These are phyloP conservation scores for Calidris pugnax DNA, from an alignment of 2,113 vertebrate genomes.

Conservation along the genomic window DNA sequence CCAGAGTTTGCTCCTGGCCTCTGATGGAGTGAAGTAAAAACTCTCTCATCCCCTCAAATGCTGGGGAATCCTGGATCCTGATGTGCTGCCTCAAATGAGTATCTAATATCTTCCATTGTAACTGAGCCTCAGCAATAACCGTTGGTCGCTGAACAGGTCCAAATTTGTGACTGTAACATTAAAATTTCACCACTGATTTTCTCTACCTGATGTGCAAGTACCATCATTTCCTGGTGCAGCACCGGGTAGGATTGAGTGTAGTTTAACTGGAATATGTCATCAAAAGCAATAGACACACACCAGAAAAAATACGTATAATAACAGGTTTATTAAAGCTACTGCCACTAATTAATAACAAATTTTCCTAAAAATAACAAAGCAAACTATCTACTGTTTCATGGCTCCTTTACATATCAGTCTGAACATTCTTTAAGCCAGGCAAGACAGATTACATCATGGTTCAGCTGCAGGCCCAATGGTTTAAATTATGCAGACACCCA, in stretches of 20 bases:
- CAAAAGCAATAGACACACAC: neutral
- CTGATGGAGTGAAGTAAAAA: neutral
- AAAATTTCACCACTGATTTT: neutral
- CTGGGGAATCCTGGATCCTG: neutral
- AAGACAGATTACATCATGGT: neutral
- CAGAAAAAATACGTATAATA: neutral
- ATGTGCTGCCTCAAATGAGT: neutral
- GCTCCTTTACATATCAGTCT: neutral
- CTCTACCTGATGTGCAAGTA: neutral
- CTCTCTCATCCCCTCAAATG: neutral
- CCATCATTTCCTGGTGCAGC: neutral
- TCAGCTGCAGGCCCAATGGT: neutral
- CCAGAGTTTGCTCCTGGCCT: neutral
- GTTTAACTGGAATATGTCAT: neutral
- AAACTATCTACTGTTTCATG: neutral
- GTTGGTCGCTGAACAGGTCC: neutral
- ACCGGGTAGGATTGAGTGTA: neutral
- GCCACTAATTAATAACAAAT: neutral
- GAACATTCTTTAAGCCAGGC: neutral
- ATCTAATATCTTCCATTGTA: neutral
- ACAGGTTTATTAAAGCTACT: conserved; percentile 29
- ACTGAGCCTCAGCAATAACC: neutral
- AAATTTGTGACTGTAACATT: neutral
- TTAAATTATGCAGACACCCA: neutral
- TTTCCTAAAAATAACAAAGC: neutral